Conservation (phyloP, 2,797 vertebrate species). For the Diplodus puntazzo region DNA sequence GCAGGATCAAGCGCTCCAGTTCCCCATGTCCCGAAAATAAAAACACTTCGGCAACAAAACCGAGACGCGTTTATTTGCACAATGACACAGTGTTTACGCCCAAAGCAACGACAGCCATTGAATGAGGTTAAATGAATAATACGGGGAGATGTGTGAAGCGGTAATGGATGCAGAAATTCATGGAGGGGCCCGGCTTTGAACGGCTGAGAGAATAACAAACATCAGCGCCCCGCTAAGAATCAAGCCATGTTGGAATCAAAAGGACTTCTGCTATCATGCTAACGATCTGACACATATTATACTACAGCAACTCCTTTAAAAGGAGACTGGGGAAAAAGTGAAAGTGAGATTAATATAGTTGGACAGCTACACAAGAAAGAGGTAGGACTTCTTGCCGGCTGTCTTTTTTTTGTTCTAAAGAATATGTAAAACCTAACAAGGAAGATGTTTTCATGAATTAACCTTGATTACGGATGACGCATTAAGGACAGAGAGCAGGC, state of each 20-base stretch:
- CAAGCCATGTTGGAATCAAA: slow-evolving; percentile 61
- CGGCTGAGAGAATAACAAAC: slow-evolving; percentile 58
- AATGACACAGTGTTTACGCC: slow-evolving; percentile 1
- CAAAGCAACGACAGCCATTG: slow-evolving; percentile 38
- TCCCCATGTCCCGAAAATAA: slow-evolving; percentile 22
- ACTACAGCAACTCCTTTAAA: slow-evolving; percentile 44
- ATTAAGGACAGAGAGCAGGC: not conserved
- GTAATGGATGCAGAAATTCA: slow-evolving; percentile 62
- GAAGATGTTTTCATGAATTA: slow-evolving; percentile 39
- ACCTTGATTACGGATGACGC: slow-evolving; percentile 3
- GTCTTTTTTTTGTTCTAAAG: slow-evolving; percentile 25
- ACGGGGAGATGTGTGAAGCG: slow-evolving; percentile 46
- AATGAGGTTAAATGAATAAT: slow-evolving; percentile 51
- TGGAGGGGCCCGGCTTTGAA: slow-evolving; percentile 48
- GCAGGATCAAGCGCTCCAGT: not conserved
- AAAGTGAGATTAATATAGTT: slow-evolving; percentile 44
- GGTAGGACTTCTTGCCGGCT: slow-evolving; percentile 1
- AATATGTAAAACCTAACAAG: slow-evolving; percentile 16
- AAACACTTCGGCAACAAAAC: slow-evolving; percentile 13
- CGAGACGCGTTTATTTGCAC: slow-evolving; percentile 3
- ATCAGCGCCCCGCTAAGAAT: slow-evolving; percentile 29
- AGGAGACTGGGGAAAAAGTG: slow-evolving; percentile 28
- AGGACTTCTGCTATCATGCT: slow-evolving; percentile 46
- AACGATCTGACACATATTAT: slow-evolving; percentile 52
- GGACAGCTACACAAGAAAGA: slow-evolving; percentile 46